Base-by-base conservation (phyloP, 2,797 vertebrate genomes). In the Neopelma chrysocephalum region DNA sequence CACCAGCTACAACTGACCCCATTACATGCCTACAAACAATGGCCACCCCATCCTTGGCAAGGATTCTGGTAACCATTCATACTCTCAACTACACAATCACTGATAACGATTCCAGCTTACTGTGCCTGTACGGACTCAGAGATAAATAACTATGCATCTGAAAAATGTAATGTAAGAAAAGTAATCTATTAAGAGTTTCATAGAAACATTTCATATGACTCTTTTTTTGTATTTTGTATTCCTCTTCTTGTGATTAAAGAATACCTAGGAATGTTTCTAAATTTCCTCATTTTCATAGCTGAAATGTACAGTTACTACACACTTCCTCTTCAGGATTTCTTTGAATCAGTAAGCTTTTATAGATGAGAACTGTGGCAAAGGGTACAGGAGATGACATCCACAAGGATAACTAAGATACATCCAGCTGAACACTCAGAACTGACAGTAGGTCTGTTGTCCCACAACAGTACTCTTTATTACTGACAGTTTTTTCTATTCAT, bases 401-500 rank as follows among this genome's bases (percentile, higher is more conserved):
- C 69, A 89, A 43, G 27, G 79, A 71, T 62, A 94, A 60, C 38
- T 40, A 89, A 80, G 57, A 71, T 9, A 64, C 6, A 38, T 71
- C 20, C 53, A 92, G 84, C 82, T 96, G 87, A 90, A 86, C 64
- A 58, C 45, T 73, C 34, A 36, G 47, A 83, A 40, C 21, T 1
- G 18, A 96, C 87, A 96, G 82, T 68, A 64, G 42, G 15, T 65
- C 84, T 88, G 19, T 71, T 93, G 62, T 96, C 58, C 27, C 79
- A 68, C n/a, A 71, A 57, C 45, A 77, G 27, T 25, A 75, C 38
- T 71, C 38, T 85, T 27, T 50, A 77, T 38, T 78, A 50, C 61
- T 58, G 50, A 43, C 27, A 47, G 17, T 40, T 93, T 94, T 72
- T 87, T 70, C 69, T 86, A 3, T 53, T 87, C 27, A 72, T 75